phyloP scores from a whole-genome alignment of 2,797 vertebrate genomes.

The Apodemus agrarius region DNA sequence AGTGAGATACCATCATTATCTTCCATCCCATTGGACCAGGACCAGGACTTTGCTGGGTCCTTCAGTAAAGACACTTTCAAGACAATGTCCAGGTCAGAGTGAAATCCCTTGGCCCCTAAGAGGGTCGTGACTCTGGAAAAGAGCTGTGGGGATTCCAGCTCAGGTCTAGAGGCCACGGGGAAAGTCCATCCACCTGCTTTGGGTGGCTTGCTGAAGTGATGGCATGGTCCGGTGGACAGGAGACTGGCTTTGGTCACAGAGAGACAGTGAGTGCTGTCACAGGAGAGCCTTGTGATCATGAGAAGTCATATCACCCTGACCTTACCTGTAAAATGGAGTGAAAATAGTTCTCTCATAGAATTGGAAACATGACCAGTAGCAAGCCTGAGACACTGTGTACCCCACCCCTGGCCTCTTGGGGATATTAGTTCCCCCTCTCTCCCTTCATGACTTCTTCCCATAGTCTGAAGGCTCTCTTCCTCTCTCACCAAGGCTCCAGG shows the following conservation, averaged over 20 bases:
- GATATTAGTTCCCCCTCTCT: not conserved
- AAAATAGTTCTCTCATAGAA: not conserved
- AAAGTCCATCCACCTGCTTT: not conserved
- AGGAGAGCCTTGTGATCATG: not conserved
- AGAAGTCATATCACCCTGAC: not conserved
- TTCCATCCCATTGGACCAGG: not conserved
- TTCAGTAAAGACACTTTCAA: not conserved
- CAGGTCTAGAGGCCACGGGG: not conserved
- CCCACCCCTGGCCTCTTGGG: not conserved
- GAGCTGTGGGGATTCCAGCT: not conserved
- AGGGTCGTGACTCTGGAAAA: not conserved
- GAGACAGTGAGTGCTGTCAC: not conserved
- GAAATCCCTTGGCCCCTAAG: not conserved
- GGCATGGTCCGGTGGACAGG: not conserved
- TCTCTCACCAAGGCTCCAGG: not conserved
- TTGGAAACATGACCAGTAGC: not conserved
- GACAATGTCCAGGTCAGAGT: no score
- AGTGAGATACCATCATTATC: not conserved
- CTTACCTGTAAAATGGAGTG: not conserved
- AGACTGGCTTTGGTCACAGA: not conserved
- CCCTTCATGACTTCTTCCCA: not conserved
- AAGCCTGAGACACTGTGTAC: not conserved
- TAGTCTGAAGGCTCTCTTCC: not conserved
- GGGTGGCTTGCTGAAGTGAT: not conserved
- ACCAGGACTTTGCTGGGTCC: not conserved